These are phyloP conservation scores for Tetropium fuscum DNA, from an alignment of 2,888 invertebrate species.

Conservation along the genomic window DNA sequence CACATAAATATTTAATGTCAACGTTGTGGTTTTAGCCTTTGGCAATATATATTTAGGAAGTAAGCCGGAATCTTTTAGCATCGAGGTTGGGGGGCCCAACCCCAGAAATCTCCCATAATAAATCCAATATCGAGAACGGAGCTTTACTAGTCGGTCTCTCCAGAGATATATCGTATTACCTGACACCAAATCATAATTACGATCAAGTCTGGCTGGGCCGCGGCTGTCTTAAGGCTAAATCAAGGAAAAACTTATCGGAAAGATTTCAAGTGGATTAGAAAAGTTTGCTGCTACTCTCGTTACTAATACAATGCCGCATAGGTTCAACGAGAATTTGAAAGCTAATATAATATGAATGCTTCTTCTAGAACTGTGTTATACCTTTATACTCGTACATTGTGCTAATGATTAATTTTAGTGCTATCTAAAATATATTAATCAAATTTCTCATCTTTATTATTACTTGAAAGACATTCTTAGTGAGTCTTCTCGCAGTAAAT, in stretches of 20 bases:
- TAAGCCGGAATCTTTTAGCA: constrained; percentile 10
- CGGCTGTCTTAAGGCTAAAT: constrained; percentile 42
- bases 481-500: too few relatives aligned
- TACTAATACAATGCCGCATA: constrained; percentile 1
- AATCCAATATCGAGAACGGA: constrained; percentile 57
- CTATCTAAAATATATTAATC: too few relatives aligned
- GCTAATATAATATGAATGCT: too few relatives aligned
- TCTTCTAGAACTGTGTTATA: too few relatives aligned
- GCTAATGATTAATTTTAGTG: too few relatives aligned
- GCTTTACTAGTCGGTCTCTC: constrained; percentile 52
- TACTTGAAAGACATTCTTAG: too few relatives aligned
- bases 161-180: constrained; percentile 56
- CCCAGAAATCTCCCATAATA: constrained; percentile 47
- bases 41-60: constrained; percentile 37
- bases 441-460: too few relatives aligned
- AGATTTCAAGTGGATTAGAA: constrained; percentile 51
- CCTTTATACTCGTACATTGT: too few relatives aligned
- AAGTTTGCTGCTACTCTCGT: constrained; percentile 30
- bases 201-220: constrained; percentile 36
- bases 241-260: constrained; percentile 49
- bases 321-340: too few relatives aligned
- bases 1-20: constrained; percentile 34
- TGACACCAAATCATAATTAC: constrained; percentile 61
- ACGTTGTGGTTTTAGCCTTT: constrained; percentile 33
- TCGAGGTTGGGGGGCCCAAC: background rate